Evolutionary conservation across 2,797 vertebrate genomes (phyloP).

Genomic region (Hippocampus kuda): DNA sequence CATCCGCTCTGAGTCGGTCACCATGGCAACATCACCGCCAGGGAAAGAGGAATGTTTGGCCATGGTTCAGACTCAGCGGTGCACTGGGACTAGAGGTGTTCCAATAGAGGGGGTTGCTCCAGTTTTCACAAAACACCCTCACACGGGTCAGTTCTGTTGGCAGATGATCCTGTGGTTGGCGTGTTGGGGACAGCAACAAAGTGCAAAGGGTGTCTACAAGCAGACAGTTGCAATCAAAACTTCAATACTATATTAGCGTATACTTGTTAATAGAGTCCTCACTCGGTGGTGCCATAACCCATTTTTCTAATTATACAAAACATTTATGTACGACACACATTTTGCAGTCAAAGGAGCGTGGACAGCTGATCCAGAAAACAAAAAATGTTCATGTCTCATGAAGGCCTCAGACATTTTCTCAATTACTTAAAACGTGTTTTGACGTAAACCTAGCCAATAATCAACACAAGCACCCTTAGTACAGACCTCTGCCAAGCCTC

Average conservation of each 20-base stretch:
- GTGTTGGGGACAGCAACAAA: not conserved
- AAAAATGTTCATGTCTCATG: too few species aligned
- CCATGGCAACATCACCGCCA: conserved; percentile 33
- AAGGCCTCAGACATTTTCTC: not conserved
- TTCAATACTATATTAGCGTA: not conserved
- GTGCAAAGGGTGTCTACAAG: conserved; percentile 16
- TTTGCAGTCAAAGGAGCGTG: too few species aligned
- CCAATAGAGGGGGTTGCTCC: conserved; percentile 1
- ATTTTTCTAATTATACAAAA: conserved; percentile 1
- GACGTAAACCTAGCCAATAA: too few species aligned
- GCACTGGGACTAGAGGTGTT: conserved; percentile 20
- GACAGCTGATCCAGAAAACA: not conserved
- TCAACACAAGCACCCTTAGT: too few species aligned
- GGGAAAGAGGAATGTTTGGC: conserved; percentile 56
- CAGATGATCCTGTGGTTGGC: not conserved
- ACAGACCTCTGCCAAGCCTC: not conserved
- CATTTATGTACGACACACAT: not conserved
- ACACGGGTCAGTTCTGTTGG: conserved; percentile 6
- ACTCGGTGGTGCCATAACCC: not conserved
- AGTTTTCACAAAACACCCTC: conserved; percentile 36
- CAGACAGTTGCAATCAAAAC: not conserved
- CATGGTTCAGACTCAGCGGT: conserved; percentile 38
- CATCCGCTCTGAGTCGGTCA: conserved; percentile 34
- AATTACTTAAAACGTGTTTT: too few species aligned
- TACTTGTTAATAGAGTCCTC: not conserved